Evolutionary conservation across 2,113 vertebrate species (phyloP).

Genomic region (Arizona elegans): DNA sequence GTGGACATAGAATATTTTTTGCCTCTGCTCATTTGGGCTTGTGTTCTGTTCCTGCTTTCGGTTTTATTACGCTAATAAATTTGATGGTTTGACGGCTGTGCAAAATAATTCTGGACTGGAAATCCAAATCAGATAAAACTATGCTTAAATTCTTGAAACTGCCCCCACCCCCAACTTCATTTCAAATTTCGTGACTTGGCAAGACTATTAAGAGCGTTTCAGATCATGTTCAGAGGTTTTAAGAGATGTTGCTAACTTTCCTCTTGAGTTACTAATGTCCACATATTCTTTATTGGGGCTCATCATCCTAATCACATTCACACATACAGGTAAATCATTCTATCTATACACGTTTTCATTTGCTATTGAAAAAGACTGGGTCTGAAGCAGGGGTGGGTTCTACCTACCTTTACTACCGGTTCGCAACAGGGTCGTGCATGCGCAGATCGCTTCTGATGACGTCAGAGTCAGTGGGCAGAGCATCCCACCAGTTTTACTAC

Average conservation of each 20-base stretch:
- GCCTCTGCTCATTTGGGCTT: not conserved
- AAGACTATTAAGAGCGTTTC: not conserved
- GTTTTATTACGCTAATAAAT: not conserved
- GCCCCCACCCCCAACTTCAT: not conserved
- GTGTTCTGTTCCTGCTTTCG: constrained; percentile 8
- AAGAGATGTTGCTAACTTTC: not conserved
- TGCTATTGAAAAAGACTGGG: not conserved
- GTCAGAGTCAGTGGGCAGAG: too few species aligned
- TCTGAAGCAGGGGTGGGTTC: not conserved
- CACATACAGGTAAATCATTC: not conserved
- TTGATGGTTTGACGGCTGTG: constrained; percentile 1
- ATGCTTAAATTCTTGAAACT: not conserved
- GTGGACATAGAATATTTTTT: not conserved
- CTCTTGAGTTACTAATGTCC: not conserved
- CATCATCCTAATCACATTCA: not conserved
- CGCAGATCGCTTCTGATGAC: too few species aligned
- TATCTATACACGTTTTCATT: not conserved
- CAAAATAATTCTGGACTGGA: not conserved
- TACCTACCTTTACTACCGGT: too few species aligned
- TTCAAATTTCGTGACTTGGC: constrained; percentile 11
- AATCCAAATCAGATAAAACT: constrained; percentile 11
- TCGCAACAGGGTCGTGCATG: too few species aligned
- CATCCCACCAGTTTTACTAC: too few species aligned
- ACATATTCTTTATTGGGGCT: not conserved
- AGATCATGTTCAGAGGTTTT: not conserved